Evolutionary conservation across 2,888 invertebrate species (phyloP).

Genomic region (Cactoblastis cactorum): DNA sequence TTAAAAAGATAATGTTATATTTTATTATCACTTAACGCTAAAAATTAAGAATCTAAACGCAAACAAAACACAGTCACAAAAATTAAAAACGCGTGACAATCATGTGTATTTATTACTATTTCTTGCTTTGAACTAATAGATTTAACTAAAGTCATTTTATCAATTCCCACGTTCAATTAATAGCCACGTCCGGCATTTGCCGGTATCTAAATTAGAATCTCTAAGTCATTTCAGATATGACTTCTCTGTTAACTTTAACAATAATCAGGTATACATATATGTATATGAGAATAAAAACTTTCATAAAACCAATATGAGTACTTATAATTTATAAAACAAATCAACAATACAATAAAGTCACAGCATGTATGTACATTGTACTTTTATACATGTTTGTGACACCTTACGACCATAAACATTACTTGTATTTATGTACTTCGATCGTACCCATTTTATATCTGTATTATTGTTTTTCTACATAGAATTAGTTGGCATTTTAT

Average conservation of each 20-base stretch:
- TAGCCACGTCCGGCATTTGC: conserved; percentile 33
- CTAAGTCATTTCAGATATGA: conserved; percentile 65
- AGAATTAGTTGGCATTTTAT: conserved; percentile 50
- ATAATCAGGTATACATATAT: conserved; percentile 54
- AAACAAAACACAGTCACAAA: conserved; percentile 28
- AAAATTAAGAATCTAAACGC: conserved; percentile 39
- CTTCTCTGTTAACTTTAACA: conserved; percentile 56
- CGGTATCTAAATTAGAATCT: conserved; percentile 43
- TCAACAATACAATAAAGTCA: conserved; percentile 64
- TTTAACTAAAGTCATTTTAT: conserved; percentile 39
- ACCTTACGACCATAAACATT: conserved; percentile 29
- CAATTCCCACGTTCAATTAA: conserved; percentile 65
- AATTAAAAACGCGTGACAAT: conserved; percentile 28
- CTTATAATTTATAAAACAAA: conserved; percentile 47
- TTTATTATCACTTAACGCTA: conserved; percentile 54
- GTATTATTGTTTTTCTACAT: conserved; percentile 40
- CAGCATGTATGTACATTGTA: conserved; percentile 57
- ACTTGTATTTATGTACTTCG: conserved; percentile 42
- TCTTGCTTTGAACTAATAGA: conserved; percentile 35
- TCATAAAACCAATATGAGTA: conserved; percentile 56
- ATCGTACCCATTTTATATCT: conserved; percentile 60
- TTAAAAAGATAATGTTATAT: conserved; percentile 44
- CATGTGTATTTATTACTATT: conserved; percentile 30
- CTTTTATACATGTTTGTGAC: conserved; percentile 41
- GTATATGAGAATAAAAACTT: conserved; percentile 57